phyloP scores from a whole-genome alignment of 2,797 vertebrate genomes.

The Todus mexicanus region DNA sequence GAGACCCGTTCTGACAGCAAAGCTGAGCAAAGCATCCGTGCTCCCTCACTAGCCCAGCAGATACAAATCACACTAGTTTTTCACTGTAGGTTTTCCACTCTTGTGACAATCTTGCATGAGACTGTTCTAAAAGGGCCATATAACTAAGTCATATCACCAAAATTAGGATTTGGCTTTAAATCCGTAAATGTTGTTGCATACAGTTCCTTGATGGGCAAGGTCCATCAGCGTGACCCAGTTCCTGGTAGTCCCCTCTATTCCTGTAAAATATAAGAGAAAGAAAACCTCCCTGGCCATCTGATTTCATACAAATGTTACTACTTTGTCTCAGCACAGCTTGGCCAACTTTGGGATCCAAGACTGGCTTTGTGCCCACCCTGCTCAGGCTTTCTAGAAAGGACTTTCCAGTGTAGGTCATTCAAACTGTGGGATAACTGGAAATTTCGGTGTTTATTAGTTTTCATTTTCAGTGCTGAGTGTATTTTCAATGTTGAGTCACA shows the following conservation, averaged over 20 bases:
- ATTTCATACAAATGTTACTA: not conserved
- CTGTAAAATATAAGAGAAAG: not conserved
- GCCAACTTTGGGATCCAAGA: not conserved
- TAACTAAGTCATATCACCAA: not conserved
- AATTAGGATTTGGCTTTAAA: not conserved
- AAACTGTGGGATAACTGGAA: constrained; percentile 23
- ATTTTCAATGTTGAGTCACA: constrained; percentile 29
- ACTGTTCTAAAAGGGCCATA: not conserved
- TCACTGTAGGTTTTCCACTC: not conserved
- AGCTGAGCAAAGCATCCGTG: not conserved
- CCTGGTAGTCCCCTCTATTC: not conserved
- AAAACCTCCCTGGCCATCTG: not conserved
- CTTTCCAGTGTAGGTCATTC: not conserved
- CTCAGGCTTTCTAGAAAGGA: constrained; percentile 23
- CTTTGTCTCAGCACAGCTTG: not conserved
- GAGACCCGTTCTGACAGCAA: not conserved
- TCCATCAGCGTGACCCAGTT: not conserved
- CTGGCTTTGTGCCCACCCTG: not conserved
- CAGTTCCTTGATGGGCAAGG: not conserved
- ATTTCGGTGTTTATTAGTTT: constrained; percentile 34
- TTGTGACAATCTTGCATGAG: not conserved
- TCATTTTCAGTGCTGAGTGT: not conserved
- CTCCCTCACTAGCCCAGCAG: not conserved
- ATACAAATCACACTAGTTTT: not conserved
- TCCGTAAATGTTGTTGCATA: not conserved